Percentiles rank a stretch among this genome's conserved stretches.
These are phyloP conservation scores for Telenomus remus DNA, from an alignment of 1,140 invertebrate genomes.

Conservation along the genomic window DNA sequence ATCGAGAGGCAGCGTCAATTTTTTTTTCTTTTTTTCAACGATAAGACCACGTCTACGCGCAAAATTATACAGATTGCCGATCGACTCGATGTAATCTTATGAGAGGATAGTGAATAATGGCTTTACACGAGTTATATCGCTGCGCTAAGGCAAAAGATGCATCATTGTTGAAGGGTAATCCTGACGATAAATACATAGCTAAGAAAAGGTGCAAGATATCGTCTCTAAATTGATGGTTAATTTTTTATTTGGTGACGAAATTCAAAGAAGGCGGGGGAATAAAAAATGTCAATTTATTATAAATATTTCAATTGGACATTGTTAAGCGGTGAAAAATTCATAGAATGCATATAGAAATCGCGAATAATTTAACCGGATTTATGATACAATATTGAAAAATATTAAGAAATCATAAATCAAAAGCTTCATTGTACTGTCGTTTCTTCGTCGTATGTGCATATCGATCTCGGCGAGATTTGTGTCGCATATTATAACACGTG, in stretches of 20 bases:
- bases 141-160: constrained; percentile 42
- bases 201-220: constrained; percentile 12
- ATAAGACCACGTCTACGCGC: constrained; percentile 24
- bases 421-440: constrained; percentile 16
- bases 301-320: too few relatives aligned
- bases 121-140: constrained; percentile 53
- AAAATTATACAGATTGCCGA: constrained; percentile 50
- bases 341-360: neutral
- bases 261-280: too few relatives aligned
- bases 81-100: constrained; percentile 45
- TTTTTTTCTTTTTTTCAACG: constrained; percentile 37
- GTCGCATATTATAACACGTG: constrained; percentile 37
- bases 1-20: constrained; percentile 18
- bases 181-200: constrained; percentile 44
- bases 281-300: too few relatives aligned
- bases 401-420: too few relatives aligned
- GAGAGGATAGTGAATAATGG: constrained; percentile 51
- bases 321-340: too few relatives aligned
- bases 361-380: too few relatives aligned
- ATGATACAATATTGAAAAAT: too few relatives aligned
- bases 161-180: constrained; percentile 53
- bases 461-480: constrained; percentile 33
- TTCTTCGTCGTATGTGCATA: constrained; percentile 21
- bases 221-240: too few relatives aligned
- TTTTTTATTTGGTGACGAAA: too few relatives aligned